phyloP scores from a whole-genome alignment of 2,797 vertebrate species.

The Protosalanx chinensis region DNA sequence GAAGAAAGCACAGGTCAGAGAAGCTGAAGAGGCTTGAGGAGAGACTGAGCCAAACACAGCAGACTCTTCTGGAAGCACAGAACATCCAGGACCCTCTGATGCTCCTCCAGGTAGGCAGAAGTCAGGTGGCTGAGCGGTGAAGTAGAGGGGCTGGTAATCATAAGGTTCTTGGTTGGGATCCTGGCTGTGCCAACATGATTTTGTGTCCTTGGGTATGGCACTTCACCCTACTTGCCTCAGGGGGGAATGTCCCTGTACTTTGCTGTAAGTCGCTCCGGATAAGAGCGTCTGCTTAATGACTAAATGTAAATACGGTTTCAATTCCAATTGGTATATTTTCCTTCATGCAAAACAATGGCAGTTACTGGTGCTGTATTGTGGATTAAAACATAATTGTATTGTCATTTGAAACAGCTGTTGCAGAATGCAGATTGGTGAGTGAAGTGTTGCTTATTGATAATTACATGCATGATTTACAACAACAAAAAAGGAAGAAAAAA shows the following conservation, averaged over 20 bases:
- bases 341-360: neutral
- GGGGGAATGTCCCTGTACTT: too few species aligned
- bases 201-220: too few species aligned
- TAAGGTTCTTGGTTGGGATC: too few species aligned
- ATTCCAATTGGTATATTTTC: neutral
- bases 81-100: conserved; percentile 27
- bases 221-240: too few species aligned
- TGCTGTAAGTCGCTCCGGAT: too few species aligned
- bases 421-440: conserved; percentile 29
- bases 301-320: too few species aligned
- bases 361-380: neutral
- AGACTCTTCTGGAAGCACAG: conserved; percentile 15
- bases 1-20: neutral
- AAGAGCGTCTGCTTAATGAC: too few species aligned
- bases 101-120: conserved; percentile 28
- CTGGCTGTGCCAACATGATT: too few species aligned
- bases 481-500: neutral
- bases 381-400: neutral
- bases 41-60: conserved; percentile 15
- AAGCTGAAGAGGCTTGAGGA: conserved; percentile 16
- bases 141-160: too few species aligned
- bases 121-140: too few species aligned
- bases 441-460: neutral
- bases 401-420: conserved; percentile 21
- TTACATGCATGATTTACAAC: neutral